Base-by-base conservation (phyloP, 2,888 invertebrate species). In the Deilephila porcellus region DNA sequence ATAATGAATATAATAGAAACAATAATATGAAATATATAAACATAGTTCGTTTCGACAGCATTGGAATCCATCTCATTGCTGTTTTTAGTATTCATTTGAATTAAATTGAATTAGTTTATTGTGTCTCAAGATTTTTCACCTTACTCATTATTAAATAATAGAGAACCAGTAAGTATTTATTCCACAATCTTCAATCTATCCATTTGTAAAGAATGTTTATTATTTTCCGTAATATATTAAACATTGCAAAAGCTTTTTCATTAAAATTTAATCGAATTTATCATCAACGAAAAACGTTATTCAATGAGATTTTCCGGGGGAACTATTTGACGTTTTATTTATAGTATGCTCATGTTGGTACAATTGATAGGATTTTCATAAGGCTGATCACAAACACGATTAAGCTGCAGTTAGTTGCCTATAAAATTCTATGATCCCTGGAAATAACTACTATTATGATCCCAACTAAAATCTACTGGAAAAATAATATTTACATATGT, bases 1-100 rank as follows among this genome's bases (percentile, higher is more conserved):
- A 93, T 76, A 93, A 90, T 91, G 93, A 90, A 90, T 93, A 93
- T 82, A 94, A 89, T 87, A 93, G 86, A 90, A 91, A 91, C 76
- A 94, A 87, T 82, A 91, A 87, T 88, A 86, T 87, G 85, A 92
- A 91, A 90, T 90, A 93, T 80, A 91, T 88, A 90, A 91, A 91
- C 79, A 90, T 85, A 88, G 87, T 91, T 90, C 91, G 90, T 83
- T 90, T 93, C 88, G 93, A 87, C 82, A 91, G 81, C 81, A 86
- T 86, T 83, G 90, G 87, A 85, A 89, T 84, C 88, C 93, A 93
- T 93, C 84, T 92, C 94, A 94, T 93, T 85, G 86, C 92, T 90
- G 76, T 80, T 88, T 83, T 86, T 86, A 76, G 86, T 81, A 89
- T 85, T 88, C 93, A 93, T 93, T 91, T 87, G 89, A 83, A 76